Evolutionary conservation across 2,888 invertebrate genomes (phyloP), one percentile per base, ranked within the genome.

Genomic region (Himalopsyche kuldschensis): DNA sequence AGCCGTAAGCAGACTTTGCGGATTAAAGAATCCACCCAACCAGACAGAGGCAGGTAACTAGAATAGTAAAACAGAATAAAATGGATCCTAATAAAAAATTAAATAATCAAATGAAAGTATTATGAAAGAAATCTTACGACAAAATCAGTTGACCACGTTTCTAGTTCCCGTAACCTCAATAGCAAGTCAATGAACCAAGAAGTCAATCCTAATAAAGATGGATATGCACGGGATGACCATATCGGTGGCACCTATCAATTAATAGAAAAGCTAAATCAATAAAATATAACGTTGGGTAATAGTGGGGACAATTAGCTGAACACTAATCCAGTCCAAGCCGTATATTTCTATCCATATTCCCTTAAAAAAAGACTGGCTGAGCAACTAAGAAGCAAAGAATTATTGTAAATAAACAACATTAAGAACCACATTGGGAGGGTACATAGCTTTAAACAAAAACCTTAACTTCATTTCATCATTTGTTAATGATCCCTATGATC

Each of bases 21-120:
- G 99, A 90, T 99, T 99, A 92, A 99, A 99, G 91, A 99, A 98
- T n/a, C 98, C 99, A 17, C 97, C 97, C 85, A 99, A 91, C 99
- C 99, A 99, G 20, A 99, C 98, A 69, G 97, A 96, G 1, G 97
- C 93, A 47, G 98, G 98, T 83, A 98, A 91, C 96, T 97, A 87
- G 69, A 89, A 88, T 77, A 24, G 20, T n/a, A 41, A 5, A 24
- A 32, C n/a, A 1, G 11, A 41, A 17, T 20, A 32, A 41, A 41
- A 32, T 78, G 55, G 20, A 24, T 20, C 24, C 8, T 20, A 20
- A 8, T 20, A 55, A 8, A 48, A 1, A 3, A 55, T 55, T 4
- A 55, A 24, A 20, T 24, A 6, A 55, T 20, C 4, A 55, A 55
- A 55, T 20, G 55, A 55, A 55, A 55, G 20, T 3, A 55, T 55